Conservation (phyloP, 2,888 invertebrate genomes). For the Drosophila differens region DNA sequence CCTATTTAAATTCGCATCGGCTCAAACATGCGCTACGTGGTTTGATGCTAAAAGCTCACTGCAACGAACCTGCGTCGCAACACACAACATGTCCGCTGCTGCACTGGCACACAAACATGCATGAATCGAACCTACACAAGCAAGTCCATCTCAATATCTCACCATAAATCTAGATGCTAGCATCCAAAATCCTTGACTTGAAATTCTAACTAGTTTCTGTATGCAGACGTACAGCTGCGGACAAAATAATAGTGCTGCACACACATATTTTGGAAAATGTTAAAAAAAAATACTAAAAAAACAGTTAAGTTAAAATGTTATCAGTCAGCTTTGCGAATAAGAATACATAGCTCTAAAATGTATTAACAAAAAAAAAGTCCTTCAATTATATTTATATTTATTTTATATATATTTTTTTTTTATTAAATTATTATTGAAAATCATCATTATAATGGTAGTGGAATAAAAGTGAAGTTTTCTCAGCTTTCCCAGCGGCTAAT, state of each 20-base stretch:
- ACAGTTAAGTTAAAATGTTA: neutral
- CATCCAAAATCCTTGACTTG: neutral
- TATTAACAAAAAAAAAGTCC: neutral
- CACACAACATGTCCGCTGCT: constrained; percentile 33
- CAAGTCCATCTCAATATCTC: neutral
- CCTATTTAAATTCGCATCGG: constrained; percentile 5
- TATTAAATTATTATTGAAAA: neutral
- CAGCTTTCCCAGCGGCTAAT: neutral
- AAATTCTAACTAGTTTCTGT: neutral
- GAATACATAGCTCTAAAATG: too few species aligned
- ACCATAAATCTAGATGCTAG: neutral
- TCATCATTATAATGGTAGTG: neutral
- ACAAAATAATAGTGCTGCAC: neutral
- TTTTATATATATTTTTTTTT: neutral
- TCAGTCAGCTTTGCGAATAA: too few species aligned
- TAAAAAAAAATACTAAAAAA: neutral
- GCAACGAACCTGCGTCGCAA: constrained; percentile 45
- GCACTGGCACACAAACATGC: constrained; percentile 1
- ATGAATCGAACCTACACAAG: neutral
- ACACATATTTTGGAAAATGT: neutral
- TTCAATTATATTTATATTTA: neutral
- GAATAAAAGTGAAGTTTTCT: too few species aligned
- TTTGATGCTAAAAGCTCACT: constrained; percentile 47
- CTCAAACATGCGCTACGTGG: constrained; percentile 28
- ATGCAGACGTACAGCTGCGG: neutral